These are phyloP conservation scores for Fabriciana adippe DNA, from an alignment of 2,888 invertebrate genomes.

Conservation along the genomic window DNA sequence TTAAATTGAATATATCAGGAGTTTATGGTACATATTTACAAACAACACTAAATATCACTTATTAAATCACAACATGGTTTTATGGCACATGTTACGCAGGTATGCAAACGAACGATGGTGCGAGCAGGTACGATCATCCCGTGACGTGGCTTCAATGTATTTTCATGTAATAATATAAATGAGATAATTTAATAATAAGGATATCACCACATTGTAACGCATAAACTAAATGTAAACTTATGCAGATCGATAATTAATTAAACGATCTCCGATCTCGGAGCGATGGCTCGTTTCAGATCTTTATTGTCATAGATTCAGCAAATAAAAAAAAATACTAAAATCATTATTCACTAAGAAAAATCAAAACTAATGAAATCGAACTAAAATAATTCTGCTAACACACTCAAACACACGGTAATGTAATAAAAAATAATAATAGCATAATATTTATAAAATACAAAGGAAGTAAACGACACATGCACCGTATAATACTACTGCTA, in stretches of 20 bases:
- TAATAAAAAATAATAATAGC: constrained; percentile 73
- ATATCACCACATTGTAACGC: constrained; percentile 73
- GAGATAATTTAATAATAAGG: constrained; percentile 58
- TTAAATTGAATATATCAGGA: constrained; percentile 65
- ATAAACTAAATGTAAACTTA: constrained; percentile 65
- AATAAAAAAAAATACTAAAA: constrained; percentile 71
- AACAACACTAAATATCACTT: constrained; percentile 81
- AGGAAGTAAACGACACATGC: constrained; percentile 75
- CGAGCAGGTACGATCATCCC: constrained; percentile 39
- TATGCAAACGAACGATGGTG: constrained; percentile 52
- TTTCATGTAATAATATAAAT: constrained; percentile 42
- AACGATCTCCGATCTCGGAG: constrained; percentile 52
- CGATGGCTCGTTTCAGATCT: constrained; percentile 80
- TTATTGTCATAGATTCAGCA: constrained; percentile 82
- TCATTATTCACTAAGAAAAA: constrained; percentile 76
- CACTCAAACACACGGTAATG: constrained; percentile 80
- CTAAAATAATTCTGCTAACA: constrained; percentile 81
- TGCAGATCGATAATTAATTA: constrained; percentile 72
- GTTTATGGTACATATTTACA: constrained; percentile 82
- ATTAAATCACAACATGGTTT: constrained; percentile 80
- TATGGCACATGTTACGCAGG: constrained; percentile 80
- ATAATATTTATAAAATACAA: constrained; percentile 74
- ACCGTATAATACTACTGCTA: constrained; percentile 78
- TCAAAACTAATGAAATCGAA: constrained; percentile 74
- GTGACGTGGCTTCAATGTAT: constrained; percentile 73